These are phyloP conservation scores for Callithrix jacchus DNA, from an alignment of 2,113 vertebrate genomes.

Conservation along the genomic window DNA sequence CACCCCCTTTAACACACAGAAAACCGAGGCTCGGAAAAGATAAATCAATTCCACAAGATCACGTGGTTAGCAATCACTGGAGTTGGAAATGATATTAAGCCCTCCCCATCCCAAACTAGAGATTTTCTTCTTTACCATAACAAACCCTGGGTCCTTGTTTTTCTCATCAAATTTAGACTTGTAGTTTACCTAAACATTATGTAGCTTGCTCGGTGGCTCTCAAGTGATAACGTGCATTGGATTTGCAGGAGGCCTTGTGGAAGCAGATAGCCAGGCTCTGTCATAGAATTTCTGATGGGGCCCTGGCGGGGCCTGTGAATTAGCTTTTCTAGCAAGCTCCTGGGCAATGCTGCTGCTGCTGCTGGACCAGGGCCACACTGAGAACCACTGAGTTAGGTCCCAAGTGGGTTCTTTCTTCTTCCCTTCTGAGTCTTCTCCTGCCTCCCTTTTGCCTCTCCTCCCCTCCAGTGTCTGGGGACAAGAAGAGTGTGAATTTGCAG, in stretches of 20 bases:
- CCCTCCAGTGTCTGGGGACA: not conserved
- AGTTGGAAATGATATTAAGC: not conserved
- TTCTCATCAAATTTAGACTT: not conserved
- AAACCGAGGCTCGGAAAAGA: not conserved
- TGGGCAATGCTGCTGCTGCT: not conserved
- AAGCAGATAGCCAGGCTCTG: not conserved
- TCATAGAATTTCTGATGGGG: not conserved
- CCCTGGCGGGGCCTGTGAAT: fast-evolving
- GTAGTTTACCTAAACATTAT: not conserved
- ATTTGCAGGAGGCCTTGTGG: not conserved
- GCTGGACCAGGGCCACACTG: no score
- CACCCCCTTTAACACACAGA: not conserved
- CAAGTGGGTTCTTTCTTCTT: not conserved
- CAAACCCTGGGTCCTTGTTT: not conserved
- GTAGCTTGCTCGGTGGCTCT: not conserved
- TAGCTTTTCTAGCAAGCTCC: not conserved
- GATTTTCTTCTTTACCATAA: not conserved
- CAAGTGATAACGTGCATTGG: not conserved
- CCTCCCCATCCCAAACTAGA: not conserved
- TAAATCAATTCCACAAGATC: not conserved
- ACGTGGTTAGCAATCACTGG: not conserved
- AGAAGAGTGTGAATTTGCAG: not conserved
- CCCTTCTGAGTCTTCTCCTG: not conserved
- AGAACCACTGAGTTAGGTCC: not conserved
- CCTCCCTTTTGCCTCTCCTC: not conserved